phyloP scores from a whole-genome alignment of 2,797 vertebrate species.

The Oryzias dopingdopingensis region DNA sequence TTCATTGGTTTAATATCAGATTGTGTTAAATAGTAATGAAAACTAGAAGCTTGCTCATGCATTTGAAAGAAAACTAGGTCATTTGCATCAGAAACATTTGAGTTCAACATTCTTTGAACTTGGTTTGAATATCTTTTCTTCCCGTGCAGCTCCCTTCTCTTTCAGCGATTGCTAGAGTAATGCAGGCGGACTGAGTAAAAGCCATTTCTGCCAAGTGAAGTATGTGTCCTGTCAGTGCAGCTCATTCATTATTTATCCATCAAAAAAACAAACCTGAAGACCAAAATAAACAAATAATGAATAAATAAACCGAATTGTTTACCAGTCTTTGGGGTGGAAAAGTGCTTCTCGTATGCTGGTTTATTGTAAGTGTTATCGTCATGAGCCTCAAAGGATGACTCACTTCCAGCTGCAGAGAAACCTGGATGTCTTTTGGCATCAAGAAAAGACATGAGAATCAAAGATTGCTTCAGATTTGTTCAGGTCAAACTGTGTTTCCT shows the following conservation, averaged over 20 bases:
- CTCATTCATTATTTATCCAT: constrained; percentile 81
- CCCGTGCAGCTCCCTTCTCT: constrained; percentile 39
- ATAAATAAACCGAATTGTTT: constrained; percentile 69
- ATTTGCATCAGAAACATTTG: constrained; percentile 49
- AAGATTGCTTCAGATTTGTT: constrained; percentile 53
- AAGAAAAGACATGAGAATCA: constrained; percentile 41
- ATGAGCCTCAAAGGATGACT: constrained; percentile 63
- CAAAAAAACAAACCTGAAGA: constrained; percentile 69
- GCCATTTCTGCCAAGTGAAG: constrained; percentile 77
- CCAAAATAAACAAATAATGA: constrained; percentile 43
- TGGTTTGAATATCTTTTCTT: constrained; percentile 54
- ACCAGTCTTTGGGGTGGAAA: constrained; percentile 61
- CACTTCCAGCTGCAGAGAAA: constrained; percentile 39
- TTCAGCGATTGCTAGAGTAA: constrained; percentile 65
- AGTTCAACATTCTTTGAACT: constrained; percentile 58
- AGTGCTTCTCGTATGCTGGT: constrained; percentile 59
- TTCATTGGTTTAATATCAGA: too few species aligned
- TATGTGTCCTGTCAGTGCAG: constrained; percentile 73
- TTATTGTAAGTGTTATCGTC: constrained; percentile 76
- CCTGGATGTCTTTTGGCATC: constrained; percentile 18
- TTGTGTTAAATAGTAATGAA: neutral
- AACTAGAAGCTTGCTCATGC: constrained; percentile 21
- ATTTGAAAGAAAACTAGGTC: constrained; percentile 61
- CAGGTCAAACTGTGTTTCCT: constrained; percentile 46
- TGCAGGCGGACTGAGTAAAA: constrained; percentile 73